Percentiles rank a stretch among this genome's conserved stretches.
phyloP scores from a whole-genome alignment of 2,888 invertebrate species.

The Lamproptera curius region DNA sequence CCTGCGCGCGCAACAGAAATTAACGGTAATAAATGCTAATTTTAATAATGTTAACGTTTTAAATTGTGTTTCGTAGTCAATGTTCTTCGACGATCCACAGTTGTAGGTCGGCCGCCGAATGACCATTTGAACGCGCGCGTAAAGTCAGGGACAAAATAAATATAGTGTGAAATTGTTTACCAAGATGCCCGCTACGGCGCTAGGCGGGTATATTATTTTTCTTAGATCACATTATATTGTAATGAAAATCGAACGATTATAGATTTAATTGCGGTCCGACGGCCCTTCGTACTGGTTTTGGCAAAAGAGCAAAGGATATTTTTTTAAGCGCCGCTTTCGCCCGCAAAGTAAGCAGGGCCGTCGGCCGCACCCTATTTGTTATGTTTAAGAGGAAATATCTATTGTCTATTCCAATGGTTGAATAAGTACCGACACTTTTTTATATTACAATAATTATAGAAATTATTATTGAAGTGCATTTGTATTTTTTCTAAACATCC shows the following conservation, averaged over 20 bases:
- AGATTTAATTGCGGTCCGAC: slow-evolving; percentile 47
- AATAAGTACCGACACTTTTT: slow-evolving; percentile 78
- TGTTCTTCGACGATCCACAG: slow-evolving; percentile 54
- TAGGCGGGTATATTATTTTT: slow-evolving; percentile 78
- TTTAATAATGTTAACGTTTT: slow-evolving; percentile 48
- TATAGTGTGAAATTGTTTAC: slow-evolving; percentile 76
- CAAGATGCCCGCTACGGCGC: slow-evolving; percentile 59
- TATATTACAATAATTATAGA: slow-evolving; percentile 80
- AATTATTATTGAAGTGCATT: slow-evolving; percentile 75
- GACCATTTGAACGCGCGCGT: slow-evolving; percentile 53
- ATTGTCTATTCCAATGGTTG: slow-evolving; percentile 78
- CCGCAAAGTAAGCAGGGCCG: slow-evolving; percentile 29
- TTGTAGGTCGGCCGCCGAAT: slow-evolving; percentile 38
- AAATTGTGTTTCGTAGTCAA: slow-evolving; percentile 69
- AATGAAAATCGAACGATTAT: slow-evolving; percentile 61
- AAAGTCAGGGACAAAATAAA: slow-evolving; percentile 69
- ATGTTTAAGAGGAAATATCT: slow-evolving; percentile 78
- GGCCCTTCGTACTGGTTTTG: slow-evolving; percentile 31
- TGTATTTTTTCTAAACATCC: no score
- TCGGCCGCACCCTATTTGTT: slow-evolving; percentile 61
- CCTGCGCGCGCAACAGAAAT: slow-evolving; percentile 52
- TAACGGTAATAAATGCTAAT: slow-evolving; percentile 22
- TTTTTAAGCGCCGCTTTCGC: slow-evolving; percentile 57
- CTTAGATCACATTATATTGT: slow-evolving; percentile 78
- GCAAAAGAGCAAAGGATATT: slow-evolving; percentile 60